phyloP scores from a whole-genome alignment of 2,113 vertebrate genomes.

The Cebus imitator region DNA sequence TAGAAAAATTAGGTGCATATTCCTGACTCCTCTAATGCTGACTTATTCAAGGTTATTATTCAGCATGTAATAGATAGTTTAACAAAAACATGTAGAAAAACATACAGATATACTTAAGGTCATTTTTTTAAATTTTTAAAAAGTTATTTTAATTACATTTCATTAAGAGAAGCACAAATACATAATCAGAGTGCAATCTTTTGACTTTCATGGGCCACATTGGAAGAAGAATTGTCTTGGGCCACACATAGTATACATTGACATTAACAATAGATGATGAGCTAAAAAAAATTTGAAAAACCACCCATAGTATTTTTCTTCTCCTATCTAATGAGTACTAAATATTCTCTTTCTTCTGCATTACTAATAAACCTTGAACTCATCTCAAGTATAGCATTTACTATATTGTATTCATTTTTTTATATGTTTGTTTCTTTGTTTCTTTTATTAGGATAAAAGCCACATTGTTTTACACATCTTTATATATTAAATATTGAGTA shows the following conservation, averaged over 20 bases:
- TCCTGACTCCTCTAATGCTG: background rate
- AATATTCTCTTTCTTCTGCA: background rate
- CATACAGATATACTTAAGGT: constrained; percentile 26
- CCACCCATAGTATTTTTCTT: no score
- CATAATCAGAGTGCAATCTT: background rate
- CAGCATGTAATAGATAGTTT: background rate
- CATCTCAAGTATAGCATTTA: background rate
- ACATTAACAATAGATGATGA: no score
- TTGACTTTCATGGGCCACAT: no score
- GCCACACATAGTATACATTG: no score
- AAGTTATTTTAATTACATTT: background rate
- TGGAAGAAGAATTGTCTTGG: no score
- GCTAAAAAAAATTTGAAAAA: no score
- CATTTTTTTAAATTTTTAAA: background rate
- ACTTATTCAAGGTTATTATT: constrained; percentile 26
- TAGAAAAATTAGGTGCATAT: constrained; percentile 5
- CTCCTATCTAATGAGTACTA: background rate
- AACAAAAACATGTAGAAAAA: constrained; percentile 2
- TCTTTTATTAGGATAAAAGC: background rate
- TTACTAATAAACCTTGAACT: background rate
- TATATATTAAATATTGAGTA: background rate
- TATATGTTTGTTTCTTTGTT: background rate
- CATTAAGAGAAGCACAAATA: background rate
- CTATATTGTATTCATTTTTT: background rate
- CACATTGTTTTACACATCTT: background rate